Conservation (phyloP, 2,113 vertebrate genomes). For the Manacus vitellinus region DNA sequence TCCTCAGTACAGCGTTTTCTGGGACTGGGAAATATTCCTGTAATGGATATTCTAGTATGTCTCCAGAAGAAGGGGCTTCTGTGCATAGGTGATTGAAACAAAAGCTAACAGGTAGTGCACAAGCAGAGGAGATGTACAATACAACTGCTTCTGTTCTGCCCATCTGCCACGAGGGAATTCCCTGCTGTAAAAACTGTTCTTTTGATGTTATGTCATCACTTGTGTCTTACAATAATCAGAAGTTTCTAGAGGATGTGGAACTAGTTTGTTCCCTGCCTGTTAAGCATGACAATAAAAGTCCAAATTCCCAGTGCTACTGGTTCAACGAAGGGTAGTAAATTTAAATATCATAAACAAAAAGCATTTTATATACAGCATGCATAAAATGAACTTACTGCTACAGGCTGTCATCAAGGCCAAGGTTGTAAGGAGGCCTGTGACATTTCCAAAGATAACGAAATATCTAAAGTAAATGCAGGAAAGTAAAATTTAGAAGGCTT, state of each 20-base stretch:
- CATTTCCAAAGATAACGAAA: background rate
- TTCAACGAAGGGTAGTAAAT: background rate
- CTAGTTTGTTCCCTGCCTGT: background rate
- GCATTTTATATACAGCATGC: background rate
- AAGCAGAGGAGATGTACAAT: background rate
- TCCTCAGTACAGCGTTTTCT: background rate
- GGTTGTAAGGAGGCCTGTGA: background rate
- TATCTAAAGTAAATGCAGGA: background rate
- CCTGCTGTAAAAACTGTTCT: background rate
- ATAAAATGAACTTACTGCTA: background rate
- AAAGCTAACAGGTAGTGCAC: background rate
- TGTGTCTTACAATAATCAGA: background rate
- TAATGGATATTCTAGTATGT: background rate
- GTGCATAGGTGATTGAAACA: background rate
- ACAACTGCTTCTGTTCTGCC: background rate
- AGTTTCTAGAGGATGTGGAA: constrained; percentile 1
- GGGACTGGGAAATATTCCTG: background rate
- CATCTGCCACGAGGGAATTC: background rate
- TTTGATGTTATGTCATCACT: background rate
- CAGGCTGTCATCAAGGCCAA: background rate
- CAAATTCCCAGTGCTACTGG: no score
- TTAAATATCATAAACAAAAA: background rate
- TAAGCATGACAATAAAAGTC: background rate
- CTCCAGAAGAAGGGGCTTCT: background rate
- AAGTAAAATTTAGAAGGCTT: background rate